phyloP scores from a whole-genome alignment of 2,888 invertebrate genomes.

The Dioctria rufipes region DNA sequence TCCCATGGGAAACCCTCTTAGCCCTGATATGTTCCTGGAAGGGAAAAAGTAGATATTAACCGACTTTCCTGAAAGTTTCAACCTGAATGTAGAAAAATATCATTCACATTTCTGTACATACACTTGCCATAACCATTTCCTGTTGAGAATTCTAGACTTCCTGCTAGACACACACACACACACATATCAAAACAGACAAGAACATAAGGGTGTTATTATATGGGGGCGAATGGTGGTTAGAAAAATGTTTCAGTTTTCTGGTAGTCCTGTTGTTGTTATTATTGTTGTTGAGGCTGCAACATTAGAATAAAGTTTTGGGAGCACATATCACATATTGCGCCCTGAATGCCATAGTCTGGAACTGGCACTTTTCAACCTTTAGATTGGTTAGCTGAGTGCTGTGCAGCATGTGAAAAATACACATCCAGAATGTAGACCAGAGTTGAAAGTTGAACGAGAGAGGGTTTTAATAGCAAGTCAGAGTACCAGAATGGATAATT shows the following conservation, averaged over 20 bases:
- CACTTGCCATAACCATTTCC: slow-evolving; percentile 37
- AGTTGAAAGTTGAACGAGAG: not conserved
- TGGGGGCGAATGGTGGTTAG: not conserved
- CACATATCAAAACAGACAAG: slow-evolving; percentile 9
- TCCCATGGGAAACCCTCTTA: slow-evolving; percentile 49
- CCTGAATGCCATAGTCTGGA: not conserved
- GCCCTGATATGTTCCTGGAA: slow-evolving; percentile 38
- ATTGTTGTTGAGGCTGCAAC: slow-evolving; percentile 31
- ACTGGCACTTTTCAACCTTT: slow-evolving; percentile 17
- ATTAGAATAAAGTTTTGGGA: slow-evolving; percentile 49
- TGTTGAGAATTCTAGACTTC: slow-evolving; percentile 22
- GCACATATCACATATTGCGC: not conserved
- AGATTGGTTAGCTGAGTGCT: slow-evolving; percentile 16
- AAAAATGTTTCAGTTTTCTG: slow-evolving; percentile 14
- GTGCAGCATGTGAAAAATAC: not conserved
- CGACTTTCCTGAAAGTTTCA: slow-evolving; percentile 31
- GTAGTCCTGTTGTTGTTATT: not conserved
- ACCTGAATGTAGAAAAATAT: slow-evolving; percentile 42
- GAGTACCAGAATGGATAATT: slow-evolving; percentile 51
- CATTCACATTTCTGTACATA: slow-evolving; percentile 5
- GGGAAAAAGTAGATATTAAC: slow-evolving; percentile 38
- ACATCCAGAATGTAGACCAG: no score
- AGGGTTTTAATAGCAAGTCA: slow-evolving; percentile 50
- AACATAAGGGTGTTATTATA: slow-evolving; percentile 2
- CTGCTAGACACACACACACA: slow-evolving; percentile 2